Evolutionary conservation across 2,797 vertebrate species (phyloP).

Genomic region (Poecilia velifera): DNA sequence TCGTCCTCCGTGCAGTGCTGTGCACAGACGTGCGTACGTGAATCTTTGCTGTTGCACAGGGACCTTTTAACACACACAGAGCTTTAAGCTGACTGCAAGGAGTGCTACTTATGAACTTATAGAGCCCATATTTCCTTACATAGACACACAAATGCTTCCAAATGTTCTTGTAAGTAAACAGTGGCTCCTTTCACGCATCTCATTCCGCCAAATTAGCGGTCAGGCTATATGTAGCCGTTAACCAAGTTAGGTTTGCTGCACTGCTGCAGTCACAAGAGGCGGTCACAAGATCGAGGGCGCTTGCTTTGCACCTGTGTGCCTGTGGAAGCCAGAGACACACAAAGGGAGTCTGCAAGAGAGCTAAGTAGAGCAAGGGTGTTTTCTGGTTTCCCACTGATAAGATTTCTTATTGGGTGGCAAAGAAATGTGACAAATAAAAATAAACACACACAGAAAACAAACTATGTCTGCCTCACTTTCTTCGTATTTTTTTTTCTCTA

Average conservation of each 20-base stretch:
- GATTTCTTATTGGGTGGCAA: constrained; percentile 27
- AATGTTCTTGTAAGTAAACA: constrained; percentile 67
- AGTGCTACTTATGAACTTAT: constrained; percentile 50
- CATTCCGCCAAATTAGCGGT: constrained; percentile 72
- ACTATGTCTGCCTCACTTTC: constrained; percentile 46
- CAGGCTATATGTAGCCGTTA: constrained; percentile 73
- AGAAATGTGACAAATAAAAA: constrained; percentile 30
- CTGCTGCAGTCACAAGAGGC: constrained; percentile 77
- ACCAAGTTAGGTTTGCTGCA: constrained; percentile 71
- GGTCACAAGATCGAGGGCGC: constrained; percentile 72
- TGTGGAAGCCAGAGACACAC: constrained; percentile 22
- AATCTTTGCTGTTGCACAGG: constrained; percentile 41
- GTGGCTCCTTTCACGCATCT: constrained; percentile 78
- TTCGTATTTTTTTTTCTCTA: constrained; percentile 34
- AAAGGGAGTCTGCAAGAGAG: constrained; percentile 18
- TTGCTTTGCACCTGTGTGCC: constrained; percentile 71
- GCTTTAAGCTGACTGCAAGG: constrained; percentile 49
- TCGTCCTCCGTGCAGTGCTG: constrained; percentile 50
- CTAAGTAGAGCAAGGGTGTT: constrained; percentile 31
- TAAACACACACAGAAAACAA: constrained; percentile 3
- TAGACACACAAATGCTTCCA: constrained; percentile 30
- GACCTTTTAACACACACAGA: constrained; percentile 49
- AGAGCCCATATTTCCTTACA: constrained; percentile 17
- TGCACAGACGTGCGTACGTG: constrained; percentile 26
- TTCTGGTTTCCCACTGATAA: constrained; percentile 44